Evolutionary conservation across 2,113 vertebrate genomes (phyloP), one percentile per base, ranked within the genome.

Genomic region (Menidia beryllina): DNA sequence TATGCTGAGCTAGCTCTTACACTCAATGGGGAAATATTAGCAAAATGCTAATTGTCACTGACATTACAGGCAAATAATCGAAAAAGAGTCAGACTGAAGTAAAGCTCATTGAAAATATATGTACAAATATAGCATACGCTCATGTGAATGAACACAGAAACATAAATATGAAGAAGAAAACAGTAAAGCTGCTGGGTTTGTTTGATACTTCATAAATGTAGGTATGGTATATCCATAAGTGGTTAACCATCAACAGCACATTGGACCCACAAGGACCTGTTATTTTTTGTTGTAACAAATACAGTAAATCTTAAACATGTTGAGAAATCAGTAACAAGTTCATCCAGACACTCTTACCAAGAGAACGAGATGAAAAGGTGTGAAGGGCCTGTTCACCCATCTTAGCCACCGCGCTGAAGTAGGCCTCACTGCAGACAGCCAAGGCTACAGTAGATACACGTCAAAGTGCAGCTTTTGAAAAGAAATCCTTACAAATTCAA

Each of bases 321-420:
- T 55, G 7, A 72, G 4, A 52, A 17, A 71, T 68, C 34, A 56
- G 26, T 55, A 11, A 75, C 41, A 69, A 21, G 61, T 4, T 60
- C 56, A 71, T 19, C 68, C 8, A 51, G 47, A 57, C 43, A 57
- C 59, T 81, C 95, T 95, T 92, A 98, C 97, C 97, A 47, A 99
- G 89, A 53, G 95, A 88, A 8, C 93, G 94, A 0, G 96, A 97
- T 17, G 96, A 96, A 23, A 96, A 88, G 1, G 95, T 97, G 86
- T 96, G 94, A 56, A 99, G 82, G 0, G 97, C 97, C 77, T 94
- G 96, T 74, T 97, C 96, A 9, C 95, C 97, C 69, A 98, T 96
- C 89, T 96, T 97, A 79, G 95, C 94, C 2, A 98, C 93, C 3
- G 95, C 95, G 0, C 88, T 95, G 88, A 97, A 98, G 89, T 98